Evolutionary conservation across 2,113 vertebrate species (phyloP), one percentile per base, ranked within the genome.

Genomic region (Rhynchomys soricoides): DNA sequence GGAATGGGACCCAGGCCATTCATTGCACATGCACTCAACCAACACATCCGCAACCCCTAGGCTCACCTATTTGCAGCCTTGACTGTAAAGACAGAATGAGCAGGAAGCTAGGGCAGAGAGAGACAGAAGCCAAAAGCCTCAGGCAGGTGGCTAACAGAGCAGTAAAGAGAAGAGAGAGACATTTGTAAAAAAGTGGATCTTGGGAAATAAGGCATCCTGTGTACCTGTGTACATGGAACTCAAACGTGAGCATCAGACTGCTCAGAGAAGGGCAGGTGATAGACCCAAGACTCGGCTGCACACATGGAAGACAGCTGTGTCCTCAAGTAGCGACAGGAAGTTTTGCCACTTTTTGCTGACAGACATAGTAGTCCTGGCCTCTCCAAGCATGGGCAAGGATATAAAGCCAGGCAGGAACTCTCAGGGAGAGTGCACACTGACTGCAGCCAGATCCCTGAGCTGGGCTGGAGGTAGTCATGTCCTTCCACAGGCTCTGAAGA

Each of bases 401-500:
- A 40, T 16, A 22, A 19, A 31, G 34, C 13, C 52, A 4, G 34
- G 12, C 71, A 15, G 87, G 74, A 66, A 59, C 59, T 2, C 1
- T 24, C 13, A 1, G 17, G n/a, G 78, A 82, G 81, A 45, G 4
- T 1, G 0, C 26, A 9, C 31, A 43, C 15, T 50, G 4, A 83
- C 57, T 31, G 40, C 24, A 83, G 55, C 81, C 81, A 31, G 57
- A 83, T 83, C 57, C 1, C 62, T 26, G 21, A n/a, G 87, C 77
- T 1, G 24, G 86, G 50, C 64, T 1, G 0, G 45, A 40, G 68
- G 6, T 2, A 5, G 71, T 8, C 0, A 1, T 1, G 11, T 81
- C 85, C 74, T 48, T 78, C 37, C 48, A 10, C 55, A 0, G 16
- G 52, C 40, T 52, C 93, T 19, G 11, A 24, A 52, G 75, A 24